Base-by-base conservation (phyloP, 1,140 invertebrate species). In the Ostrea denselamellosa region DNA sequence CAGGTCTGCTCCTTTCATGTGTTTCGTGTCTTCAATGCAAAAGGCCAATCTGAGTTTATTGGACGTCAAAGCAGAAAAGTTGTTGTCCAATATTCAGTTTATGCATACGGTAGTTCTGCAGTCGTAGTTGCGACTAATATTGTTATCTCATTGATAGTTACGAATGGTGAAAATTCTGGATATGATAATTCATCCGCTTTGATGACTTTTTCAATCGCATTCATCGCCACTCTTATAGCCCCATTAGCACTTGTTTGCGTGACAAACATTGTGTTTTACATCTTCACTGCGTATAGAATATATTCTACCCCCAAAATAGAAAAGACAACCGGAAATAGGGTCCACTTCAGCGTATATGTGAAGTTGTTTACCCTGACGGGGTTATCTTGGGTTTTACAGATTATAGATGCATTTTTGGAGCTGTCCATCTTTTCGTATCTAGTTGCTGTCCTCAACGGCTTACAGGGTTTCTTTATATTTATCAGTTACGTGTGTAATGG, bases 1-100 rank as follows among this genome's bases (percentile, higher is more conserved):
- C 89, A 90, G n/a, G 65, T 90, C 10, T 91, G 90, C 52, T 91
- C 89, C 8, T 91, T 87, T 58, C 90, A 90, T 28, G 90, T 90
- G 87, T 90, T 58, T 56, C 22, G 82, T 1, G 83, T 87, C 8
- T 90, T 90, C 34, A 81, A 17, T 83, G 82, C 85, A 14, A 54
- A 44, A 25, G 14, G 81, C 12, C 52, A 22, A 54, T 22, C 19
- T 8, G 52, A 9, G 0, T 52, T 17, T 0, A 52, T 51, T 22
- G 22, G 58, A 25, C 12, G 9, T 28, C 44, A 28, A 12, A 77
- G 19, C 8, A 51, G 62, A 22, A 77, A 71, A 82, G 2, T 71
- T 54, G 25, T 88, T 52, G 44, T 68, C 3, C 9, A 71, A 77
- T 86, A 85, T 54, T 7, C 53, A 7, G 14, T 84, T 19, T 88